Conservation (phyloP, 1,140 invertebrate genomes). For the Nasonia vitripennis region DNA sequence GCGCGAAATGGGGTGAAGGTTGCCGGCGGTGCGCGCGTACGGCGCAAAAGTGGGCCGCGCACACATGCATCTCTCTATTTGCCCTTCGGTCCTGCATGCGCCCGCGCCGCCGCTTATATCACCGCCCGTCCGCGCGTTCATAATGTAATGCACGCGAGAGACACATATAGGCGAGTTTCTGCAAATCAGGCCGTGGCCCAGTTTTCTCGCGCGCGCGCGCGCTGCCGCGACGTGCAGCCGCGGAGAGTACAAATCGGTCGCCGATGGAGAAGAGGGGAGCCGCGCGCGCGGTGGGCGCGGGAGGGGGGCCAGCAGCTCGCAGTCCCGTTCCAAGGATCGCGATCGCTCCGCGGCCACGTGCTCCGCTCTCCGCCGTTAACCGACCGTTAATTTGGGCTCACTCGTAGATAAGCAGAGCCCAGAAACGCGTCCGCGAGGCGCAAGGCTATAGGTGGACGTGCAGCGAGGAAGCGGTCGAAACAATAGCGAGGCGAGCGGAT, state of each 20-base stretch:
- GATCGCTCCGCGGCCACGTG: conserved; percentile 49
- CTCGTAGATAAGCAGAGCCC: too few relatives aligned
- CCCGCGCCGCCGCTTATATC: background rate
- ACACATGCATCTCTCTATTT: background rate
- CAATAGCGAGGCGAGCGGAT: conserved; percentile 9
- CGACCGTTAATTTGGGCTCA: too few relatives aligned
- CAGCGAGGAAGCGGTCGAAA: background rate
- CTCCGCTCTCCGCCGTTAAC: conserved; percentile 19
- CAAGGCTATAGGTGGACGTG: too few relatives aligned
- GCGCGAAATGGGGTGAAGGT: background rate
- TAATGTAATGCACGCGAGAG: background rate
- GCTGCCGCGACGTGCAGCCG: conserved; percentile 41
- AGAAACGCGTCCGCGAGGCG: too few relatives aligned
- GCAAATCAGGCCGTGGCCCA: conserved; percentile 74
- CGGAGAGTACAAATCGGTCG: conserved; percentile 48
- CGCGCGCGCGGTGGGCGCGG: too few relatives aligned
- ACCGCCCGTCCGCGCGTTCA: background rate
- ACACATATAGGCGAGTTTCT: conserved; percentile 54
- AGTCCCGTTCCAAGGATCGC: conserved; percentile 49
- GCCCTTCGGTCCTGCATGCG: conserved; percentile 14
- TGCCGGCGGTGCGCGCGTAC: background rate
- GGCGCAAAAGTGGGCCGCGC: background rate
- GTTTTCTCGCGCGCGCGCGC: conserved; percentile 59
- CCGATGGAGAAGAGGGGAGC: conserved; percentile 52
- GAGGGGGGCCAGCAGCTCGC: background rate